Evolutionary conservation across 1,140 invertebrate genomes (phyloP).

Genomic region (Thalassaphorura encarpata): DNA sequence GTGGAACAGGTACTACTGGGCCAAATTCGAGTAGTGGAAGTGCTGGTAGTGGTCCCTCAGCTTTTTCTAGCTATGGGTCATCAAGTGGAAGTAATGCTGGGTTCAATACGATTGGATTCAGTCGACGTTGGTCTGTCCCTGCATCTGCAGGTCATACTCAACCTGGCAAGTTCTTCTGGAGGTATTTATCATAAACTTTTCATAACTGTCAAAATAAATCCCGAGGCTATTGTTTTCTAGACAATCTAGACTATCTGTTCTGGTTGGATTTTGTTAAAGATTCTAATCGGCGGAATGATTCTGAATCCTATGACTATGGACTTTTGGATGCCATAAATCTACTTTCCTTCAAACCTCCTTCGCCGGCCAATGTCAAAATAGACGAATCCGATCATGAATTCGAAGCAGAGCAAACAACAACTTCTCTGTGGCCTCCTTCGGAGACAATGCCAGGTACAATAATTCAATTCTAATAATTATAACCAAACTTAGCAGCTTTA

Average conservation of each 20-base stretch:
- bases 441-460: constrained; percentile 26
- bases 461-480: neutral
- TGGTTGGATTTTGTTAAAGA: constrained; percentile 1
- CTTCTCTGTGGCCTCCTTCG: constrained; percentile 29
- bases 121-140: constrained; percentile 29
- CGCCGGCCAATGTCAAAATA: constrained; percentile 15
- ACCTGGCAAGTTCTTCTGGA: constrained; percentile 3
- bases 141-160: constrained; percentile 16
- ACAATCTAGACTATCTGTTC: no score
- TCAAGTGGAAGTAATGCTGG: constrained; percentile 5
- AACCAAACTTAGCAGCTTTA: neutral
- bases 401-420: constrained; percentile 20
- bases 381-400: constrained; percentile 21
- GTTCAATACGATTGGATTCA: constrained; percentile 14
- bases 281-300: constrained; percentile 6
- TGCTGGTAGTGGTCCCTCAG: constrained; percentile 10
- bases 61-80: constrained; percentile 7
- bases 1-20: neutral
- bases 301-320: constrained; percentile 21
- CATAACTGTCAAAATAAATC: no score
- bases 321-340: constrained; percentile 31
- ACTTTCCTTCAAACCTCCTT: constrained; percentile 23
- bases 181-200: neutral
- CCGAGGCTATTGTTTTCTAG: no score
- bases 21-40: constrained; percentile 8